A percentile compares a stretch with the other conserved stretches of the same genome.
Evolutionary conservation across 2,113 vertebrate species (phyloP).

Genomic region (Micromys minutus): DNA sequence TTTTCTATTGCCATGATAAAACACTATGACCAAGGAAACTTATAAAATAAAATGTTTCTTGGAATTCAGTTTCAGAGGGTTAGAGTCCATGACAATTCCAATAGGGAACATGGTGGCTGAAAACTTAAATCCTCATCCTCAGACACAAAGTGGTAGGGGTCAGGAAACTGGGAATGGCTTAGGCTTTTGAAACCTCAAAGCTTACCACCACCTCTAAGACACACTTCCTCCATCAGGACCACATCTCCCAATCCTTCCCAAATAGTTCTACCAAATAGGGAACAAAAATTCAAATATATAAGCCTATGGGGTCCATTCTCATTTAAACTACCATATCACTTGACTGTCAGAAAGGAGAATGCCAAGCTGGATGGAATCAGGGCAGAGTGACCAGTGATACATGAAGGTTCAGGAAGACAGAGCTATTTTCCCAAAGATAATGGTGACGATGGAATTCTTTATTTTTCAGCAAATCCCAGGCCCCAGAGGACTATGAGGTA

Average conservation of each 20-base stretch:
- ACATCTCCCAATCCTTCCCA: not conserved
- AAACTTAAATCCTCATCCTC: not conserved
- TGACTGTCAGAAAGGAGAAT: not conserved
- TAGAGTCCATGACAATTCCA: not conserved
- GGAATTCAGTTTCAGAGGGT: not conserved
- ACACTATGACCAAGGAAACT: not conserved
- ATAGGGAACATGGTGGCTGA: not conserved
- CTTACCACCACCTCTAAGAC: not conserved
- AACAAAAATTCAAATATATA: not conserved
- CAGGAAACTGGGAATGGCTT: not conserved
- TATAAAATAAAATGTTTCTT: not conserved
- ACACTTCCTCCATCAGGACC: not conserved
- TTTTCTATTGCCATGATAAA: not conserved
- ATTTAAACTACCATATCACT: not conserved
- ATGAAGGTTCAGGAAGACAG: not conserved
- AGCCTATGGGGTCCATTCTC: not conserved
- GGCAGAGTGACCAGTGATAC: not conserved
- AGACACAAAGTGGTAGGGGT: not conserved
- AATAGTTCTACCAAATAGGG: not conserved
- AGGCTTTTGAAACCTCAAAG: not conserved
- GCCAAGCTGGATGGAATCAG: too few species aligned
- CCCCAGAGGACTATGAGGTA: not conserved
- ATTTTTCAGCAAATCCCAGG: conserved; percentile 60
- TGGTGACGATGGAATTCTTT: not conserved
- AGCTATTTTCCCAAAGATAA: not conserved